phyloP scores from a whole-genome alignment of 1,140 invertebrate species.

The Conopomorpha cramerella region DNA sequence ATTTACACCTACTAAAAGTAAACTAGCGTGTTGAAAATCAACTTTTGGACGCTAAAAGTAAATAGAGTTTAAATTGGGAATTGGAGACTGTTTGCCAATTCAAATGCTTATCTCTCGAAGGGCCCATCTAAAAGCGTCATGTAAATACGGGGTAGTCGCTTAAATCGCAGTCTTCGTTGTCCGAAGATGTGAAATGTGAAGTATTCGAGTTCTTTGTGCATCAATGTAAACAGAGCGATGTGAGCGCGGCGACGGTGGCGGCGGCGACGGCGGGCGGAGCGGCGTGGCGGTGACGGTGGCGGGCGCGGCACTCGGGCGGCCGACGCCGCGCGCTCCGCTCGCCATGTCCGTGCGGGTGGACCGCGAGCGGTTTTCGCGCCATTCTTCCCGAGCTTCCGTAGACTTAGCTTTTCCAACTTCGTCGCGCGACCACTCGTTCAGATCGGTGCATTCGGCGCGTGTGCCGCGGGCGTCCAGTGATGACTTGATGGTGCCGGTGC shows the following conservation, averaged over 20 bases:
- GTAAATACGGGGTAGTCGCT: slow-evolving; percentile 24
- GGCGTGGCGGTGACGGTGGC: too few relatives aligned
- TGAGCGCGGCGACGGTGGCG: background rate
- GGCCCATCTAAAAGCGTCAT: slow-evolving; percentile 21
- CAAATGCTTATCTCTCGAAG: slow-evolving; percentile 12
- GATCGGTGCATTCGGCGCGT: slow-evolving; percentile 44
- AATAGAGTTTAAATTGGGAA: background rate
- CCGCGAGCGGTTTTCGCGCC: slow-evolving; percentile 43
- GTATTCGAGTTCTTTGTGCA: too few relatives aligned
- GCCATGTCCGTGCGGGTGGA: slow-evolving; percentile 46
- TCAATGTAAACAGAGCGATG: too few relatives aligned
- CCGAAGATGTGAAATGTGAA: too few relatives aligned
- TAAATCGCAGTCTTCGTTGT: too few relatives aligned
- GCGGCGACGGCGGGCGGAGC: slow-evolving; percentile 16
- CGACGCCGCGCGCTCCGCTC: slow-evolving; percentile 39
- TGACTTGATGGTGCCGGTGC: slow-evolving; percentile 48
- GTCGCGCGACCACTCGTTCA: slow-evolving; percentile 42
- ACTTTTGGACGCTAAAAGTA: too few relatives aligned
- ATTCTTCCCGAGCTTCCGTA: slow-evolving; percentile 49
- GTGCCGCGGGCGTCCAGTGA: slow-evolving; percentile 42
- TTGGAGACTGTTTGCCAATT: slow-evolving; percentile 5
- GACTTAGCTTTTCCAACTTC: slow-evolving; percentile 42
- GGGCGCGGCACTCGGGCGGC: slow-evolving; percentile 41
- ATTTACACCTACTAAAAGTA: background rate
- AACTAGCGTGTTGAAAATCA: too few relatives aligned